Evolutionary conservation across 2,888 invertebrate species (phyloP), one percentile per base, ranked within the genome.

Genomic region (Nemotelus pantherinus): DNA sequence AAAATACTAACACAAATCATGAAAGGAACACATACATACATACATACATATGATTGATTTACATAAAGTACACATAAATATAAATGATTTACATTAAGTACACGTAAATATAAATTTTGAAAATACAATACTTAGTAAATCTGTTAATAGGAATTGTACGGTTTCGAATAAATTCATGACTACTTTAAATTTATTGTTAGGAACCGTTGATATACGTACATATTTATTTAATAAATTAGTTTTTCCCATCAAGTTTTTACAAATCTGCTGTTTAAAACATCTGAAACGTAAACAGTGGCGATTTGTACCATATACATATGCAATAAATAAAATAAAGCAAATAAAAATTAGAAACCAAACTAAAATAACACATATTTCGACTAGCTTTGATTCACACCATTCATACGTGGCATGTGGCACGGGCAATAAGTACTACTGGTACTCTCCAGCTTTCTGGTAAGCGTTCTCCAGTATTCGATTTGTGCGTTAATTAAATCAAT

Each of bases 401-500:
- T 85, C 53, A 83, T 81, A 47, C 60, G 55, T 71, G 76, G 58
- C 57, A 78, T 55, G 70, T 79, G 77, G 55, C 79, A 79, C 47
- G 75, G 77, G 77, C 77, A 77, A 58, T 68, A 55, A 67, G 39
- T 67, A 53, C 57, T 76, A 48, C 48, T 65, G 58, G 80, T 80
- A 6, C 77, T 78, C 79, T 86, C 85, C 5, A 87, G 75, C 79
- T 87, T 86, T 77, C 84, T 85, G 50, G 87, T 87, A 57, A 87
- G 80, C 9, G 85, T 86, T 65, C 85, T 85, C 87, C 87, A 87
- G 75, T 87, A 87, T 43, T 86, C 85, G 50, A 87, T 87, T 82
- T 87, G 87, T 76, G 84, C 87, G 80, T 87, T 86, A 2, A 87
- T 63, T 75, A 87, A 81, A 64, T 87, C 87, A 47, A 87, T 87